Evolutionary conservation across 1,140 invertebrate genomes (phyloP), one percentile per base, ranked within the genome.

Genomic region (Galleria mellonella): DNA sequence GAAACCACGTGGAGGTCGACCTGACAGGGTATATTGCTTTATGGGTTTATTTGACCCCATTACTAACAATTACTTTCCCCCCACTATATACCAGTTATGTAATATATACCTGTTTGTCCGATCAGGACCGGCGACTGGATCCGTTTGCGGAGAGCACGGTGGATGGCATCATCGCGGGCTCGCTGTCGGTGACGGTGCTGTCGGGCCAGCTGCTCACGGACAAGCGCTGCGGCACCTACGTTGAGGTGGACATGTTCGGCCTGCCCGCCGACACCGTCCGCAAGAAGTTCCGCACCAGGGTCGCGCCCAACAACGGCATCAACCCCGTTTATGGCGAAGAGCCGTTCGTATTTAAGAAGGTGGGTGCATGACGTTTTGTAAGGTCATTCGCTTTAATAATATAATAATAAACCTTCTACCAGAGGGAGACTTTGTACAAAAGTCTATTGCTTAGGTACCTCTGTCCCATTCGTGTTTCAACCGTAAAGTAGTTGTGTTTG

Each of bases 181-280:
- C 95, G 6, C 95, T 99, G 42, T 93, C 94, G 39, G 96, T 99
- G 30, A 92, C 94, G 48, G 95, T 97, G 8, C 89, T 94, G 57
- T 94, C 93, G 0, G 93, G 96, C 0, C 98, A 99, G 87, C 98
- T 99, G 86, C 87, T 99, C 36, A 97, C 94, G 1, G 98, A 99
- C 65, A 98, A 97, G 81, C 91, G 97, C 55, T 94, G 96, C 10
- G 97, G 97, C 11, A 99, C 97, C 0, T 99, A 97, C 72, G 97
- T 99, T 1, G 98, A 99, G 84, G 97, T 99, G 15, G 98, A 99
- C 72, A 99, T 99, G 98, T 99, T 98, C 77, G 98, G 98, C 0
- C 87, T 99, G 47, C 97, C 98, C 0, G 98, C 98, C 0, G 98
- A 99, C 78, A 99, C 98, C 0, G 97, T 99, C 9, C 89, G 98